phyloP scores from a whole-genome alignment of 1,140 invertebrate species.

The Diploscapter pachys region DNA sequence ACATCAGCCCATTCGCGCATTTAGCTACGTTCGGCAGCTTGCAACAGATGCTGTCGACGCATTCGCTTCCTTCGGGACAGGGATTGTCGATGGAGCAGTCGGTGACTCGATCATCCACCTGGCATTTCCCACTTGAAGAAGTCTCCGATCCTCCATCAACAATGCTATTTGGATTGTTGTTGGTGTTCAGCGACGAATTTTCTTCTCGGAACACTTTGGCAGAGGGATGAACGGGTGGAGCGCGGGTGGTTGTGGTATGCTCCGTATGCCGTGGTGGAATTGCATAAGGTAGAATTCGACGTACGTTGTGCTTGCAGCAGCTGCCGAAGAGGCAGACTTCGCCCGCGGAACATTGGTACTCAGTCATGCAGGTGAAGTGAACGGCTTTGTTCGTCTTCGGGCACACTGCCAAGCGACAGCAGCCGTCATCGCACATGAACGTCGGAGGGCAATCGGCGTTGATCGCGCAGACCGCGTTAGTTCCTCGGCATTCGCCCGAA shows the following conservation, averaged over 20 bases:
- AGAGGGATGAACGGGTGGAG: slow-evolving; percentile 6
- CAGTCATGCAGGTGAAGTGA: slow-evolving; percentile 13
- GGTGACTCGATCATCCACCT: slow-evolving; percentile 21
- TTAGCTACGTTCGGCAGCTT: slow-evolving; percentile 17
- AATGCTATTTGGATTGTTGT: neutral
- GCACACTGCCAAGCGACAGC: slow-evolving; percentile 25
- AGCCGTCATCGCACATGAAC: slow-evolving; percentile 22
- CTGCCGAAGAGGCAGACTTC: slow-evolving; percentile 31
- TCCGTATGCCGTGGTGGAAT: neutral
- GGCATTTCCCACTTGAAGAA: neutral
- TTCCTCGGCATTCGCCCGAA: slow-evolving; percentile 14
- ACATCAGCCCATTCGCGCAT: slow-evolving; percentile 30
- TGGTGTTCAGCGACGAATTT: too few relatives aligned
- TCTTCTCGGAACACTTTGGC: too few relatives aligned
- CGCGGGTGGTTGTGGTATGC: neutral
- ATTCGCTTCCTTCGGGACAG: slow-evolving; percentile 33
- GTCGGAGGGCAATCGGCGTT: slow-evolving; percentile 19
- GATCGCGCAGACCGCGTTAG: slow-evolving; percentile 15
- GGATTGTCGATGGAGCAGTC: slow-evolving; percentile 30
- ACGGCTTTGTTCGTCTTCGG: slow-evolving; percentile 15
- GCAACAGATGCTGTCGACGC: slow-evolving; percentile 35
- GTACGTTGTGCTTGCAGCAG: slow-evolving; percentile 15
- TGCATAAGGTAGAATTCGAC: slow-evolving; percentile 11
- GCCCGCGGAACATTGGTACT: slow-evolving; percentile 22
- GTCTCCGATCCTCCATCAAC: neutral